These are phyloP conservation scores for Kuschelorhynchus macadamiae DNA, from an alignment of 2,888 invertebrate species.

Conservation along the genomic window DNA sequence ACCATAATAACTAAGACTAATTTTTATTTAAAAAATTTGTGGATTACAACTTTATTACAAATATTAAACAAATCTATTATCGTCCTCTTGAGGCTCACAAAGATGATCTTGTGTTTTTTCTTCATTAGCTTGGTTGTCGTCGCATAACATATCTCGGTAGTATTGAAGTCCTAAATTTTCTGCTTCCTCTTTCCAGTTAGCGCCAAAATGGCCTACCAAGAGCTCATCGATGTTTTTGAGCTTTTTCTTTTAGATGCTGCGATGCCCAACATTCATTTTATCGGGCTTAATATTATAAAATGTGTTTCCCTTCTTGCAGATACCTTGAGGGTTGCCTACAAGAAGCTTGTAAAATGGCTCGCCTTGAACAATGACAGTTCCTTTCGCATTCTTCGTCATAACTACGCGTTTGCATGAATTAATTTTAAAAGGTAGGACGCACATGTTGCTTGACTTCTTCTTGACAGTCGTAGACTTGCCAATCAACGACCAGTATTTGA, in stretches of 20 bases:
- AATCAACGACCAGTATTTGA: constrained; percentile 22
- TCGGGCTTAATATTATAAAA: constrained; percentile 20
- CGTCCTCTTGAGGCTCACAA: constrained; percentile 8
- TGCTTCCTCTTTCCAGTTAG: not conserved
- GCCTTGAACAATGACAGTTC: constrained; percentile 16
- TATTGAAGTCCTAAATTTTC: constrained; percentile 17
- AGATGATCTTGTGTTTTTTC: not conserved
- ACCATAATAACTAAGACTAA: too few relatives aligned
- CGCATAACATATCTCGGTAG: constrained; percentile 10
- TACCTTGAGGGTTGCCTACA: constrained; percentile 16
- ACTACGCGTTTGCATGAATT: constrained; percentile 33
- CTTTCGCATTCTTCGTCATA: constrained; percentile 8
- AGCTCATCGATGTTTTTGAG: constrained; percentile 26
- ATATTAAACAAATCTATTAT: constrained; percentile 13
- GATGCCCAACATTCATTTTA: constrained; percentile 6
- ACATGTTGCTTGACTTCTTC: constrained; percentile 10
- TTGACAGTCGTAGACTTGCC: constrained; percentile 31
- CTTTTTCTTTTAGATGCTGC: constrained; percentile 12
- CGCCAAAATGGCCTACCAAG: constrained; percentile 27
- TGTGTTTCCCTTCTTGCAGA: constrained; percentile 36
- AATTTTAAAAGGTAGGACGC: constrained; percentile 33
- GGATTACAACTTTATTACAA: not conserved
- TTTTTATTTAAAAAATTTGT: too few relatives aligned
- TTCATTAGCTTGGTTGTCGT: constrained; percentile 2
- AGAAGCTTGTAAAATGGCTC: constrained; percentile 32